A percentile compares a stretch with the other conserved stretches of the same genome.
phyloP scores from a whole-genome alignment of 2,797 vertebrate species.

The Sitta carolinensis region DNA sequence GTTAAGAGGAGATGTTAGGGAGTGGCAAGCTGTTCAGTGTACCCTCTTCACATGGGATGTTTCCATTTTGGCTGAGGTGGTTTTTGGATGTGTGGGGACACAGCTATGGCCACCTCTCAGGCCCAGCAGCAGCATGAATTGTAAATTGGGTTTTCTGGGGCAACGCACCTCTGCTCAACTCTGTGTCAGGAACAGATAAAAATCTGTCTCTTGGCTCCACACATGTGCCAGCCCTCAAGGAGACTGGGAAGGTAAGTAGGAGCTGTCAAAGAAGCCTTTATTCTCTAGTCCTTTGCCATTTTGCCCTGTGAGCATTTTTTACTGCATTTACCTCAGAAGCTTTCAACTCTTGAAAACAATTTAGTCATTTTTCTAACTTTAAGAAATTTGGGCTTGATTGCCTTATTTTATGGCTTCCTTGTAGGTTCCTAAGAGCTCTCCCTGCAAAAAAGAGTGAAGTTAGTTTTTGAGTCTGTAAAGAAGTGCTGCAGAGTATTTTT shows the following conservation, averaged over 20 bases:
- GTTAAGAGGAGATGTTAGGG: background rate
- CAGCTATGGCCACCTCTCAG: background rate
- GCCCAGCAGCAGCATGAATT: background rate
- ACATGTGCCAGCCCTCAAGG: background rate
- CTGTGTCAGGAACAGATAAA: background rate
- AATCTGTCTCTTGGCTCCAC: background rate
- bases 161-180: background rate
- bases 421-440: slow-evolving; percentile 24
- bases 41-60: background rate
- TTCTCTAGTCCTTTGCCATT: background rate
- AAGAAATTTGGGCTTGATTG: slow-evolving; percentile 14
- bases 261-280: background rate
- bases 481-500: slow-evolving; percentile 40
- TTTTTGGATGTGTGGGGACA: background rate
- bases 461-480: slow-evolving; percentile 21
- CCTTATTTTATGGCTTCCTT: slow-evolving; percentile 41
- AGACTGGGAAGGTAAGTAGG: background rate
- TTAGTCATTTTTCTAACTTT: slow-evolving; percentile 37
- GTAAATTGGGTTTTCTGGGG: background rate
- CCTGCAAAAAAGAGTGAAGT: background rate
- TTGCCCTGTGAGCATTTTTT: background rate
- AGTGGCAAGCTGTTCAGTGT: background rate
- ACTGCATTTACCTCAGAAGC: background rate
- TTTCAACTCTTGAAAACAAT: slow-evolving; percentile 31
- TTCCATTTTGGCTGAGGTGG: background rate